Evolutionary conservation across 2,888 invertebrate species (phyloP).

Genomic region (Neuroscelio doddi): DNA sequence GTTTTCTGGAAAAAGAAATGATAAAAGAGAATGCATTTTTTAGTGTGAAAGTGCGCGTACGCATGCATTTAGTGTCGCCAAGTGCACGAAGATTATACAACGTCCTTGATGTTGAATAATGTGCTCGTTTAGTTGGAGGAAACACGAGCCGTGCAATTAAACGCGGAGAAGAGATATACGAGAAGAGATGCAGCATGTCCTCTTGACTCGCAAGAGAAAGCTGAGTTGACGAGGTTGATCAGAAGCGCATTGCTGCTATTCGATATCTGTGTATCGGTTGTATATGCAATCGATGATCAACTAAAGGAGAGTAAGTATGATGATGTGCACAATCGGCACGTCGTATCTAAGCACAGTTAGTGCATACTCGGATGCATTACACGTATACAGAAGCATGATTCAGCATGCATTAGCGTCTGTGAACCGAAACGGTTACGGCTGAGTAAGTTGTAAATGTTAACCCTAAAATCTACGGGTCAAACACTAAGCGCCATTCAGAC

Average conservation of each 20-base stretch:
- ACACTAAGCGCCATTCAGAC: too few species aligned
- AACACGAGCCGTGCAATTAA: slow-evolving; percentile 40
- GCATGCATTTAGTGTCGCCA: slow-evolving; percentile 50
- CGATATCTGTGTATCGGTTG: slow-evolving; percentile 4
- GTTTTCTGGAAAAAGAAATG: too few species aligned
- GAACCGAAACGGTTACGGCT: too few species aligned
- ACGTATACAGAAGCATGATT: too few species aligned
- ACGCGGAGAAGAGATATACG: slow-evolving; percentile 14
- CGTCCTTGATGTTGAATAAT: slow-evolving; percentile 63
- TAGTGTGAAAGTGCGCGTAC: slow-evolving; percentile 46
- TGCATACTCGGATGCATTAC: too few species aligned
- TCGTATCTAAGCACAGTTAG: too few species aligned
- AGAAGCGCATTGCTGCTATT: slow-evolving; percentile 33
- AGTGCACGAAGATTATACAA: slow-evolving; percentile 58
- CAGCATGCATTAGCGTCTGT: too few species aligned
- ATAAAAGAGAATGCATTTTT: slow-evolving; percentile 12
- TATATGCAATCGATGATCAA: neutral
- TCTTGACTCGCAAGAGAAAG: slow-evolving; percentile 10
- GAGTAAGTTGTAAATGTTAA: too few species aligned
- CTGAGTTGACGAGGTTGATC: slow-evolving; percentile 33
- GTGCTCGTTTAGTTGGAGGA: slow-evolving; percentile 46
- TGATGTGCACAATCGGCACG: slow-evolving; percentile 33
- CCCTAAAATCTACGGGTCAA: too few species aligned
- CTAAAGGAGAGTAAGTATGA: slow-evolving; percentile 15
- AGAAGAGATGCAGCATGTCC: slow-evolving; percentile 8